Evolutionary conservation across 2,888 invertebrate genomes (phyloP).

Genomic region (Cataglyphis altisquamis): DNA sequence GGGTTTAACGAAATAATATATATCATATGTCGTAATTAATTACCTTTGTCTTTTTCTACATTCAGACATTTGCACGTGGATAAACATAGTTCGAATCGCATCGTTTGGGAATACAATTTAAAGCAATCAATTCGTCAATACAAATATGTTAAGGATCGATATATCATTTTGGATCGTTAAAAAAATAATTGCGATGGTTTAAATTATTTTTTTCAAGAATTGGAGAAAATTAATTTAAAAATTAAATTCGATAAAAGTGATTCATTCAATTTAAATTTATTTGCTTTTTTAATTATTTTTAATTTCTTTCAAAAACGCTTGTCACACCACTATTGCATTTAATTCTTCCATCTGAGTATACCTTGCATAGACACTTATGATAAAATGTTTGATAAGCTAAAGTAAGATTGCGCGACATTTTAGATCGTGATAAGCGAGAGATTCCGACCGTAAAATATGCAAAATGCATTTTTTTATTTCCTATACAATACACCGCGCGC

Average conservation of each 20-base stretch:
- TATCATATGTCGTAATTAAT: slow-evolving; percentile 12
- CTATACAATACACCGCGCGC: background rate
- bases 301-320: background rate
- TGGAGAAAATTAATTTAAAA: slow-evolving; percentile 1
- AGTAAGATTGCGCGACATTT: background rate
- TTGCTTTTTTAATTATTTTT: background rate
- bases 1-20: background rate
- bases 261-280: background rate
- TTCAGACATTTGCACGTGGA: background rate
- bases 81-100: background rate
- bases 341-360: background rate
- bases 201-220: background rate
- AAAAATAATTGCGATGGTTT: background rate
- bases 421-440: background rate
- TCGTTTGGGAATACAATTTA: background rate
- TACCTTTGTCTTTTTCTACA: background rate
- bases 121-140: background rate
- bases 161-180: background rate
- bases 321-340: background rate
- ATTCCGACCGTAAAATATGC: background rate
- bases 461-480: slow-evolving; percentile 27
- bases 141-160: background rate
- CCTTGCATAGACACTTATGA: background rate
- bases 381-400: slow-evolving; percentile 1
- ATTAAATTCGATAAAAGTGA: background rate